Conservation (phyloP, 2,888 invertebrate genomes). For the Sarcophaga caerulescens region DNA sequence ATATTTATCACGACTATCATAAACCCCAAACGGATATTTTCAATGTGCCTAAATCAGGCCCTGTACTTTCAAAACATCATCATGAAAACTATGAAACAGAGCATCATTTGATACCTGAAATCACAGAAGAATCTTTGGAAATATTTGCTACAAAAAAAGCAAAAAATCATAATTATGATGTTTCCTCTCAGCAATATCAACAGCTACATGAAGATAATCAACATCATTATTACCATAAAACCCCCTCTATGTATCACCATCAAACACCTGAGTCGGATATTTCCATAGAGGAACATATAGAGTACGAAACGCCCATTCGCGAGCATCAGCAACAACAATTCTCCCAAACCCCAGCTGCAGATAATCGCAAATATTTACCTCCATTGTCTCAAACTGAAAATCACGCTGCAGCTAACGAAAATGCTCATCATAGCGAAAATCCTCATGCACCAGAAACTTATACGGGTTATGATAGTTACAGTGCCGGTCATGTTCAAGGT, state of each 20-base stretch:
- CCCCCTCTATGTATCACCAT: neutral
- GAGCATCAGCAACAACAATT: neutral
- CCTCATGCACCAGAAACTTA: slow-evolving; percentile 72
- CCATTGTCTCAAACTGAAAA: no score
- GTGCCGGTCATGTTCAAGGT: slow-evolving; percentile 75
- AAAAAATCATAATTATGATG: slow-evolving; percentile 9
- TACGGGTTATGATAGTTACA: slow-evolving; percentile 77
- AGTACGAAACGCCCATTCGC: slow-evolving; percentile 13
- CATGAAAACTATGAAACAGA: neutral
- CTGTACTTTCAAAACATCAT: neutral
- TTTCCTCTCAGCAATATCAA: neutral
- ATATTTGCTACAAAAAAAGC: neutral
- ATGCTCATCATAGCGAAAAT: slow-evolving; percentile 63
- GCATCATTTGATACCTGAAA: neutral
- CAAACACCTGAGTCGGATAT: neutral
- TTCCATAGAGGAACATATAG: neutral
- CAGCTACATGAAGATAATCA: neutral
- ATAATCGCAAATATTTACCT: no score
- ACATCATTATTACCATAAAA: neutral
- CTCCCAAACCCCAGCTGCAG: neutral
- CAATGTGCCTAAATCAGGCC: neutral
- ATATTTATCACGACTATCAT: neutral
- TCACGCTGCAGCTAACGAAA: slow-evolving; percentile 34
- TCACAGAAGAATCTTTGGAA: slow-evolving; percentile 8
- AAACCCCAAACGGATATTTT: neutral